A percentile compares a stretch with the other conserved stretches of the same genome.
Evolutionary conservation across 2,113 vertebrate genomes (phyloP).

Genomic region (Petroica traversi): DNA sequence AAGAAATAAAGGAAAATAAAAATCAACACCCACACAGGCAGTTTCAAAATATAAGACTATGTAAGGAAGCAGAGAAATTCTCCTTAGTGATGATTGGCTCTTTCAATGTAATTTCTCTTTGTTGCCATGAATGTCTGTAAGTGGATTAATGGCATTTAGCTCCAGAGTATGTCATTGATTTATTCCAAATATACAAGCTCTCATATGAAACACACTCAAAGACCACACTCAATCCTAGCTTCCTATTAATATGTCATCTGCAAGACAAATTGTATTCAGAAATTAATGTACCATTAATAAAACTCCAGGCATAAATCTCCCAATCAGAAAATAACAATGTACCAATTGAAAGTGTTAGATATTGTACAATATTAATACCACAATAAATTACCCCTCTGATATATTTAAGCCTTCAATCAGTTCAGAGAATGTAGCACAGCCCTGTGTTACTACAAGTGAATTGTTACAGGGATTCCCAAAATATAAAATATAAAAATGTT

Average conservation of each 20-base stretch:
- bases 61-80: slow-evolving; percentile 23
- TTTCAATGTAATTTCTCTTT: slow-evolving; percentile 65
- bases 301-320: slow-evolving; percentile 23
- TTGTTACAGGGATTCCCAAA: background rate
- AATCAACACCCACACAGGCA: background rate
- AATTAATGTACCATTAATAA: slow-evolving; percentile 62
- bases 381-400: slow-evolving; percentile 25
- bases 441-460: background rate
- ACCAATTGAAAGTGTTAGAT: slow-evolving; percentile 38
- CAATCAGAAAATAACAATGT: slow-evolving; percentile 61
- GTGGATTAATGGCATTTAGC: slow-evolving; percentile 68
- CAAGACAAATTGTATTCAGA: slow-evolving; percentile 59
- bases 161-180: slow-evolving; percentile 49
- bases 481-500: background rate
- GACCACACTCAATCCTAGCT: slow-evolving; percentile 38
- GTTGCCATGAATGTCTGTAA: slow-evolving; percentile 43
- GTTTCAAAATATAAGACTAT: slow-evolving; percentile 28
- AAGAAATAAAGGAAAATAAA: background rate
- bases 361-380: slow-evolving; percentile 48
- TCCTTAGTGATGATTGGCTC: background rate
- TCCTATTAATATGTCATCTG: slow-evolving; percentile 65
- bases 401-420: background rate
- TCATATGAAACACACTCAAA: slow-evolving; percentile 46
- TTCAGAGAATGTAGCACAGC: background rate
- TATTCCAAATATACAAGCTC: slow-evolving; percentile 47